A percentile compares a stretch with the other conserved stretches of the same genome.
Conservation (phyloP, 2,888 invertebrate genomes). For the Bembecia ichneumoniformis region DNA sequence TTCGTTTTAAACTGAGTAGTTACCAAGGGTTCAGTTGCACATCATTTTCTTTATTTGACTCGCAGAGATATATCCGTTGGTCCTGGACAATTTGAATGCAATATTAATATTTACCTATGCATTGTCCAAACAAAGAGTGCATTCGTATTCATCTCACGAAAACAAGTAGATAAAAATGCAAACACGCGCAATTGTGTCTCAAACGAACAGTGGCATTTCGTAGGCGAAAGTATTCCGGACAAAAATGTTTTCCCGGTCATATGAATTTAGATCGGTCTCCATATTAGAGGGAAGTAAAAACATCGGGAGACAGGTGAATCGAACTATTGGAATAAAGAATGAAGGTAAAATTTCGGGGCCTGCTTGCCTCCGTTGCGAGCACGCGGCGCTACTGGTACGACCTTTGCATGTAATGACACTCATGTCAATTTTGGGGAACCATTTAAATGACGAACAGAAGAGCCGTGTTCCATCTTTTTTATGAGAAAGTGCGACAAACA, state of each 20-base stretch:
- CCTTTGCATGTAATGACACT: conserved; percentile 21
- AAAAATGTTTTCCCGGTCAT: conserved; percentile 61
- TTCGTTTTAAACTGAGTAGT: too few relatives aligned
- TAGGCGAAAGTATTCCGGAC: conserved; percentile 46
- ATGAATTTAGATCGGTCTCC: conserved; percentile 64
- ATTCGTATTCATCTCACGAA: conserved; percentile 67
- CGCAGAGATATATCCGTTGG: conserved; percentile 1
- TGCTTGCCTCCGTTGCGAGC: conserved; percentile 23
- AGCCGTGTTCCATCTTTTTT: not conserved
- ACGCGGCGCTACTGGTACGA: conserved; percentile 20
- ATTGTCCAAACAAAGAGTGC: conserved; percentile 53
- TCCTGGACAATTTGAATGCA: conserved; percentile 39
- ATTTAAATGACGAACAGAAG: conserved; percentile 16
- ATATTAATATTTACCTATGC: conserved; percentile 58
- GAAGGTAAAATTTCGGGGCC: conserved; percentile 26
- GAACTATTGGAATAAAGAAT: conserved; percentile 43
- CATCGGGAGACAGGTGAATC: conserved; percentile 14
- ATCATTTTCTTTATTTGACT: not conserved
- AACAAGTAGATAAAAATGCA: conserved; percentile 69
- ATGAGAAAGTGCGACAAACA: too few relatives aligned
- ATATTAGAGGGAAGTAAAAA: conserved; percentile 53
- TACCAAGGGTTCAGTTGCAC: not conserved
- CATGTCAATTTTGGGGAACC: conserved; percentile 25
- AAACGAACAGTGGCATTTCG: conserved; percentile 41
- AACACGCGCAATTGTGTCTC: conserved; percentile 66